These are phyloP conservation scores for Chelidonichthys spinosus DNA, from an alignment of 2,797 vertebrate species.

Conservation along the genomic window DNA sequence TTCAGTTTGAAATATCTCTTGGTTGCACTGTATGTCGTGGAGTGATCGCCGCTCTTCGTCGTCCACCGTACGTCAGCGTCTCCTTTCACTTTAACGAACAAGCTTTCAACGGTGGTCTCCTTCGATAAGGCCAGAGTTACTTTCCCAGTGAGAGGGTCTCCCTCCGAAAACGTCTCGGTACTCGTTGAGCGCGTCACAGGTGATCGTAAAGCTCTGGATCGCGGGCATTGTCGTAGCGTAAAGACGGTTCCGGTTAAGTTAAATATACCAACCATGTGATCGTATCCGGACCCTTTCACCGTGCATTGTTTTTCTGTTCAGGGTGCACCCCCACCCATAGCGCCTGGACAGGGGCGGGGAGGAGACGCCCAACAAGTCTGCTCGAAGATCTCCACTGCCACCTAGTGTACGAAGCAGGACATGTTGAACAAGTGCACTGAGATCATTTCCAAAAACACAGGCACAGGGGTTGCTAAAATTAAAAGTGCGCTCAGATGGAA, in stretches of 20 bases:
- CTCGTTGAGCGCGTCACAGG: conserved; percentile 89
- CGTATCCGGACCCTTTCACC: background rate
- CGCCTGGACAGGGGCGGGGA: background rate
- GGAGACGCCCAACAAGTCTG: conserved; percentile 15
- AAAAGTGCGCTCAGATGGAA: no score
- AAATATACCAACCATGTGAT: rapidly evolving
- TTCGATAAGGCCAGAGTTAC: conserved; percentile 88
- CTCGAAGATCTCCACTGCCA: conserved; percentile 49
- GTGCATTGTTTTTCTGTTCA: rapidly evolving
- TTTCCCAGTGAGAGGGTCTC: conserved; percentile 89
- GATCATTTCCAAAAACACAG: background rate
- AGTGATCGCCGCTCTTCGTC: conserved; percentile 77
- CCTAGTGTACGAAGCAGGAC: conserved; percentile 12
- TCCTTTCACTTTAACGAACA: conserved; percentile 90
- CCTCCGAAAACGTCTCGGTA: conserved; percentile 87
- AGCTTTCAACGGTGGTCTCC: conserved; percentile 84
- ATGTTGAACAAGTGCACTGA: background rate
- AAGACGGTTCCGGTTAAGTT: rapidly evolving
- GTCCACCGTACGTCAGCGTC: conserved; percentile 91
- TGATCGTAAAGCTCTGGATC: conserved; percentile 87
- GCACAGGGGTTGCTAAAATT: no score
- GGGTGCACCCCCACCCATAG: no score
- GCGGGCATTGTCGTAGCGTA: conserved; percentile 81
- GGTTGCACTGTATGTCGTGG: conserved; percentile 84
- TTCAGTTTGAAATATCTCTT: conserved; percentile 92